These are phyloP conservation scores for Pseudorhiza aurosa DNA, from an alignment of 30 jellyfish, hydroid and myxozoan species.

Conservation along the genomic window DNA sequence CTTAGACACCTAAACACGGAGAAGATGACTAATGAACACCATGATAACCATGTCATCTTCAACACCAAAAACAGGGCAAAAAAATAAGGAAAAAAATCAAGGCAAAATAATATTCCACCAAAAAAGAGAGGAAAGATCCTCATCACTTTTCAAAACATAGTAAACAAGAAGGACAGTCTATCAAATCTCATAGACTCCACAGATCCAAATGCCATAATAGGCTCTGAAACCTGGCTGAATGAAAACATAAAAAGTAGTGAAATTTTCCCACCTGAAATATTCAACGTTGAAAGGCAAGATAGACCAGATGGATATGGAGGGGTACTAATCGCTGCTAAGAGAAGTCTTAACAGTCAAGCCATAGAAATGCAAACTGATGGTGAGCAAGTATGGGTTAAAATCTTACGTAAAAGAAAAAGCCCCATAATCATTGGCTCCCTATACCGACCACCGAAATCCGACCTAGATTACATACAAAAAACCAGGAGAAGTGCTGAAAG, in stretches of 20 bases:
- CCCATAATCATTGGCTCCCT: constrained; percentile 3
- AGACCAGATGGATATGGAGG: constrained; percentile 33
- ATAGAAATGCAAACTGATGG: neutral
- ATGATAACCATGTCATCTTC: neutral
- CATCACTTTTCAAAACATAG: neutral
- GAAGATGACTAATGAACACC: constrained; percentile 11
- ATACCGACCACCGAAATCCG: constrained; percentile 33
- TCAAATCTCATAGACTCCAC: constrained; percentile 13
- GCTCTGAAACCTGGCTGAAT: constrained; percentile 14
- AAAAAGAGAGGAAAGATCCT: neutral
- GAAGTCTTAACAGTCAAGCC: neutral
- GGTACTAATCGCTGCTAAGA: constrained; percentile 23
- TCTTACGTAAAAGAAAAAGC: neutral
- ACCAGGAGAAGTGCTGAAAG: neutral
- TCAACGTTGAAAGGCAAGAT: neutral
- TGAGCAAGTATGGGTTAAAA: constrained; percentile 21
- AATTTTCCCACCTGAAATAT: neutral
- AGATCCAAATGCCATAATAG: constrained; percentile 1
- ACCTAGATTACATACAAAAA: neutral
- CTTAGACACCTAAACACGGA: constrained; percentile 18
- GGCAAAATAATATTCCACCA: neutral
- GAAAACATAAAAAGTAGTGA: constrained; percentile 1
- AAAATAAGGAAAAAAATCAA: neutral
- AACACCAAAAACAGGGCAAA: neutral
- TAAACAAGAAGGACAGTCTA: constrained; percentile 6